These are phyloP conservation scores for Reticulitermes speratus DNA, from an alignment of 1,140 invertebrate species.

Conservation along the genomic window DNA sequence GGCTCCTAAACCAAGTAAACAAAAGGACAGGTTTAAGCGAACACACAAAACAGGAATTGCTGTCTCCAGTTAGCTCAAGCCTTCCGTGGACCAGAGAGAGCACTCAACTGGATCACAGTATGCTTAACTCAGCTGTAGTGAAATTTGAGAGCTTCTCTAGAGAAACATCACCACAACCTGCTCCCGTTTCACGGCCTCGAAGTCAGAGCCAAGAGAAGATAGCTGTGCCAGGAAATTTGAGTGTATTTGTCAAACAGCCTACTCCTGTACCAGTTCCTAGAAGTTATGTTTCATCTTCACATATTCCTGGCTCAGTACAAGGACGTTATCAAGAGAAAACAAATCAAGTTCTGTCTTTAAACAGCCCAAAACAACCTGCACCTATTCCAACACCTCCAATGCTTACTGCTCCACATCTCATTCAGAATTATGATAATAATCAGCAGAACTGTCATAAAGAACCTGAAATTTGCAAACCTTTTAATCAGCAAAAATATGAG, in stretches of 20 bases:
- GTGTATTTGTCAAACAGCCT: conserved; percentile 3
- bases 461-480: neutral
- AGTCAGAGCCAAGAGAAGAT: conserved; percentile 26
- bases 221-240: neutral
- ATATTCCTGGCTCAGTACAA: conserved; percentile 6
- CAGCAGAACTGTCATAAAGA: conserved; percentile 12
- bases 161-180: conserved; percentile 31
- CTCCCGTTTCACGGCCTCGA: conserved; percentile 5
- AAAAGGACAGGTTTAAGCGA: neutral
- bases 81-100: conserved; percentile 35
- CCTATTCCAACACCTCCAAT: conserved; percentile 30
- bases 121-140: conserved; percentile 31
- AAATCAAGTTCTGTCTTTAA: neutral
- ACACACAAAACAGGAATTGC: neutral
- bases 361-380: conserved; percentile 25
- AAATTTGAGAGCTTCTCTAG: conserved; percentile 35
- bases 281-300: conserved; percentile 23
- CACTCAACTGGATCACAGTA: conserved; percentile 8
- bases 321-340: conserved; percentile 18
- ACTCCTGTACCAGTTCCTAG: conserved; percentile 22
- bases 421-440: conserved; percentile 7
- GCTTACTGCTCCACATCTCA: conserved; percentile 5
- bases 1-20: conserved; percentile 16
- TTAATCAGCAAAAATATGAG: neutral
- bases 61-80: conserved; percentile 33